Conservation (phyloP, 2,888 invertebrate species). For the Pterobdella sp. region DNA sequence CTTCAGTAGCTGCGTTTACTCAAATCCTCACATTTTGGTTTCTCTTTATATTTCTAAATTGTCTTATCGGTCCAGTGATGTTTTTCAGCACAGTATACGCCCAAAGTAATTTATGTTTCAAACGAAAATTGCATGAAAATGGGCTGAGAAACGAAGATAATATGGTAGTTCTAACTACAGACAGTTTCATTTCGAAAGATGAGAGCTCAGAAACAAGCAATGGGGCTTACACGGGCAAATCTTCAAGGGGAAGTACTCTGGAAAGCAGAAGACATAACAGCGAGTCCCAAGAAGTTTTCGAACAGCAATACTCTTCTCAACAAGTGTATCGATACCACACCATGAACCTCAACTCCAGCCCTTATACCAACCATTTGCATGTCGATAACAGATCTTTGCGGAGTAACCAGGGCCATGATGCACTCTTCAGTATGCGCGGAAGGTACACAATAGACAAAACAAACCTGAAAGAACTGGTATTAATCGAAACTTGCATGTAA, state of each 20-base stretch:
- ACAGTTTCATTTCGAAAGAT: slow-evolving; percentile 12
- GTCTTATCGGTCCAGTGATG: neutral
- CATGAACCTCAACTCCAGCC: neutral
- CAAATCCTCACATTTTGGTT: neutral
- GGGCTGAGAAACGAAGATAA: neutral
- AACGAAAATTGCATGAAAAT: neutral
- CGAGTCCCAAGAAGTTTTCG: neutral
- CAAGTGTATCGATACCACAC: neutral
- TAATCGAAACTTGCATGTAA: slow-evolving; percentile 10
- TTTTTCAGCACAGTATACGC: slow-evolving; percentile 5
- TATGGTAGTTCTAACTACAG: neutral
- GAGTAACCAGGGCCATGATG: neutral
- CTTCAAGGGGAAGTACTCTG: neutral
- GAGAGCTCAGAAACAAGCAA: slow-evolving; percentile 8
- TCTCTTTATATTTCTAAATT: neutral
- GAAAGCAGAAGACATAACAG: neutral
- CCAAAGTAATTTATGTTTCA: neutral
- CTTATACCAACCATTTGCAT: neutral
- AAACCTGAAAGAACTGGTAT: neutral
- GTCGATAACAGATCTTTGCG: neutral
- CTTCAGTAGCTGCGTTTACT: neutral
- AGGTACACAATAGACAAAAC: neutral
- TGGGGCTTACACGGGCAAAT: neutral
- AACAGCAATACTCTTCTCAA: neutral
- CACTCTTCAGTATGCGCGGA: neutral